Evolutionary conservation across 2,888 invertebrate genomes (phyloP).

Genomic region (Cheilosia variabilis): DNA sequence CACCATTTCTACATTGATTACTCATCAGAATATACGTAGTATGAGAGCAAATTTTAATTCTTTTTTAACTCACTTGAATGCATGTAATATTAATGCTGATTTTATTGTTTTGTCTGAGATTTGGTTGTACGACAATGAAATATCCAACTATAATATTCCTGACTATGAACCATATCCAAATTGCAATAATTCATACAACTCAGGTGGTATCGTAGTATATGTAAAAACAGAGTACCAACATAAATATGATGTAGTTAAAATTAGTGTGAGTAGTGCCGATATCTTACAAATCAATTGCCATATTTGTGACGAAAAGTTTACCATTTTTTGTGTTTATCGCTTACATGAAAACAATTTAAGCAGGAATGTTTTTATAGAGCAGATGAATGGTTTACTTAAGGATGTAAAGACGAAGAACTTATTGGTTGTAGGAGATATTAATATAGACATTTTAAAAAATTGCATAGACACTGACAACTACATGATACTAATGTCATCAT

Average conservation of each 20-base stretch:
- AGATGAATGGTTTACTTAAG: constrained; percentile 10
- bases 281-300: constrained; percentile 23
- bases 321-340: constrained; percentile 21
- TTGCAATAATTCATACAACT: constrained; percentile 26
- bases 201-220: constrained; percentile 22
- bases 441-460: no score
- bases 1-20: constrained; percentile 3
- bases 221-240: constrained; percentile 1
- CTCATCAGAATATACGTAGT: constrained; percentile 46
- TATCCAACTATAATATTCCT: constrained; percentile 14
- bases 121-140: constrained; percentile 26
- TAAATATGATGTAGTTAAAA: neutral
- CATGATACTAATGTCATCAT: constrained; percentile 13
- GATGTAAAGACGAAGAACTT: constrained; percentile 19
- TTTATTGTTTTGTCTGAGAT: constrained; percentile 32
- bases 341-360: constrained; percentile 22
- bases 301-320: constrained; percentile 14
- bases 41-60: constrained; percentile 38
- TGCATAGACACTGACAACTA: constrained; percentile 10
- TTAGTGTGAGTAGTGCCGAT: constrained; percentile 22
- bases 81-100: neutral
- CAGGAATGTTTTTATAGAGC: constrained; percentile 4
- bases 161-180: neutral
- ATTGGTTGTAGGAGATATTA: constrained; percentile 2
- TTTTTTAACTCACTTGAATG: constrained; percentile 20